Percentiles rank a stretch among this genome's conserved stretches.
Conservation (phyloP, 1,140 invertebrate species). For the Eubasilissa regina region DNA sequence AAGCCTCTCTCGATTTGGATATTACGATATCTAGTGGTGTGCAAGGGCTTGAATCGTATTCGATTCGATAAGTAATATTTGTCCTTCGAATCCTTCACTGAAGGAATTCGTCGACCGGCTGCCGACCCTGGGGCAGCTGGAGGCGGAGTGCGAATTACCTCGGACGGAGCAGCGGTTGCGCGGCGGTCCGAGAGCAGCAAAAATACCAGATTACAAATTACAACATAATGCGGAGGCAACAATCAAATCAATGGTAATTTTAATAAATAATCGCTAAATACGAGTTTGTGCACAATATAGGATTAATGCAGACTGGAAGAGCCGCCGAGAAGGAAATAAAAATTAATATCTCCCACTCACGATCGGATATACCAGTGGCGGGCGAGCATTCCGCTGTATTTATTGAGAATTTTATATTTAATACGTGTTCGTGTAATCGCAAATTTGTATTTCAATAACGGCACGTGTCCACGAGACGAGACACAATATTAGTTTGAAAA, state of each 20-base stretch:
- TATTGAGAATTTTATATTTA: neutral
- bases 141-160: conserved; percentile 14
- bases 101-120: neutral
- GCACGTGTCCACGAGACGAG: no score
- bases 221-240: conserved; percentile 44
- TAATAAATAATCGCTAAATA: conserved; percentile 54
- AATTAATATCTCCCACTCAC: conserved; percentile 52
- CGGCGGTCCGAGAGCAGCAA: conserved; percentile 18
- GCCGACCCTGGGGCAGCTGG: conserved; percentile 6
- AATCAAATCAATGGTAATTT: conserved; percentile 56
- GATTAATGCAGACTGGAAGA: conserved; percentile 22
- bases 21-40: no score
- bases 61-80: no score
- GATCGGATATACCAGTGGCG: conserved; percentile 32
- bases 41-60: no score
- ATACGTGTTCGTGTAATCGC: no score
- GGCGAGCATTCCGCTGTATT: neutral
- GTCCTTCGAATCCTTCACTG: no score
- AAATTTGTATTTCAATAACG: no score
- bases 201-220: conserved; percentile 52
- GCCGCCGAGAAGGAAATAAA: conserved; percentile 46
- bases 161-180: neutral
- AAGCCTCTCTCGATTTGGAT: no score
- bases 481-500: no score
- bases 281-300: conserved; percentile 51